Percentiles rank a stretch among this genome's conserved stretches.
phyloP scores from a whole-genome alignment of 2,888 invertebrate genomes.

The Philereme vetulata region DNA sequence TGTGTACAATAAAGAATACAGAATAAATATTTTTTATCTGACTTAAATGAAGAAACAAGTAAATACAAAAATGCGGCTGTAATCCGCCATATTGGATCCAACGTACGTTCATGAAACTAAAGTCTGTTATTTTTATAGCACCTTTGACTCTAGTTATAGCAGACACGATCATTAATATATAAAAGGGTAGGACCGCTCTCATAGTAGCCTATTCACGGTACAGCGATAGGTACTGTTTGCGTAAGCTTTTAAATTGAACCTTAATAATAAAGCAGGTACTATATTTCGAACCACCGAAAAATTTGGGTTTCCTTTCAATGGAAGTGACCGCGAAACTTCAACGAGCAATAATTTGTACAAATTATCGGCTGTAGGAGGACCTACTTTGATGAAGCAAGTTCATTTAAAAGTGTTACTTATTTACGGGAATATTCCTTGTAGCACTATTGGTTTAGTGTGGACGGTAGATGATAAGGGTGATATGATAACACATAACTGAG shows the following conservation, averaged over 20 bases:
- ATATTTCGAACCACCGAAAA: slow-evolving; percentile 58
- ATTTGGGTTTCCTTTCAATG: slow-evolving; percentile 36
- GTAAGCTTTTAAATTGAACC: slow-evolving; percentile 74
- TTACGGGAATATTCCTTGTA: no score
- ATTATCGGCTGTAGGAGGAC: no score
- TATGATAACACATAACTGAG: no score
- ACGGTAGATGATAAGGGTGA: no score
- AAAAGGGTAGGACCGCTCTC: slow-evolving; percentile 58
- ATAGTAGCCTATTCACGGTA: slow-evolving; percentile 74
- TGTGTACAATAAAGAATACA: no score
- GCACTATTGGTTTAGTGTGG: no score
- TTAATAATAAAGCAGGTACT: slow-evolving; percentile 70
- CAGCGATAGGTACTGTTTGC: slow-evolving; percentile 54
- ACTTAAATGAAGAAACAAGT: no score
- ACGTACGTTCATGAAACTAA: not conserved
- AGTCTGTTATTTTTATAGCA: slow-evolving; percentile 2
- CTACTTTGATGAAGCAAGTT: no score
- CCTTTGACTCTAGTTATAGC: slow-evolving; percentile 40
- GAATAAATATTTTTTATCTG: no score
- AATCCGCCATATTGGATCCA: no score
- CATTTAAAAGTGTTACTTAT: no score
- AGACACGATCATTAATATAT: slow-evolving; percentile 66
- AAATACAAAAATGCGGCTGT: no score
- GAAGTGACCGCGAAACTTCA: slow-evolving; percentile 24
- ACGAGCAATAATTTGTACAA: not conserved